Evolutionary conservation across 2,113 vertebrate genomes (phyloP).

Genomic region (Ictalurus furcatus): DNA sequence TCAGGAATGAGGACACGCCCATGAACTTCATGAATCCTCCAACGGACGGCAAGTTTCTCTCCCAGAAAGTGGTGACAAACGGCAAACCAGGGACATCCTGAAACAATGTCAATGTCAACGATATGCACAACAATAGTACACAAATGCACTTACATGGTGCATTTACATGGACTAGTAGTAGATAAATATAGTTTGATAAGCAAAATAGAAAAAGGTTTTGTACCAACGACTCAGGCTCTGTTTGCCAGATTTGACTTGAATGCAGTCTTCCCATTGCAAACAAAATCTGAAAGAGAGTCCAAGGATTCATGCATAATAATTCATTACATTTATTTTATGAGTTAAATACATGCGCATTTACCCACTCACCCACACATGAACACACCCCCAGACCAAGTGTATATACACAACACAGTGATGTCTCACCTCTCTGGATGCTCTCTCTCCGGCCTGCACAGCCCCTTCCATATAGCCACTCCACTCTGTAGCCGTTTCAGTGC

Average conservation of each 20-base stretch:
- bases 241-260: constrained; percentile 85
- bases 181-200: background rate
- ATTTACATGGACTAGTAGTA: background rate
- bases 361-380: background rate
- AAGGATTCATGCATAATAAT: background rate
- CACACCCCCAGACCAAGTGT: background rate
- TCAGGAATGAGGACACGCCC: constrained; percentile 78
- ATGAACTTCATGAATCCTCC: constrained; percentile 82
- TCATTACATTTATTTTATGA: background rate
- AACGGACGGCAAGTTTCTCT: constrained; percentile 89
- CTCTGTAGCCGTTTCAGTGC: constrained; percentile 92
- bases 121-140: background rate
- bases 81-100: constrained; percentile 87
- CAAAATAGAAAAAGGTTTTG: constrained; percentile 10
- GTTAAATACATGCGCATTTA: background rate
- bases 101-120: background rate
- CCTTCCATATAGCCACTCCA: constrained; percentile 99
- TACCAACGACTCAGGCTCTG: constrained; percentile 84
- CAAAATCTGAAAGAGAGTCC: constrained; percentile 75
- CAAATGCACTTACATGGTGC: background rate
- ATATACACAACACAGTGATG: background rate
- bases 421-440: constrained; percentile 90
- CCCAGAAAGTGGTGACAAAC: constrained; percentile 85
- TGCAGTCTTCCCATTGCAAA: constrained; percentile 83
- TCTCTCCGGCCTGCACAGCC: constrained; percentile 91